phyloP scores from a whole-genome alignment of 2,888 invertebrate species.

The Ichneumon xanthorius region DNA sequence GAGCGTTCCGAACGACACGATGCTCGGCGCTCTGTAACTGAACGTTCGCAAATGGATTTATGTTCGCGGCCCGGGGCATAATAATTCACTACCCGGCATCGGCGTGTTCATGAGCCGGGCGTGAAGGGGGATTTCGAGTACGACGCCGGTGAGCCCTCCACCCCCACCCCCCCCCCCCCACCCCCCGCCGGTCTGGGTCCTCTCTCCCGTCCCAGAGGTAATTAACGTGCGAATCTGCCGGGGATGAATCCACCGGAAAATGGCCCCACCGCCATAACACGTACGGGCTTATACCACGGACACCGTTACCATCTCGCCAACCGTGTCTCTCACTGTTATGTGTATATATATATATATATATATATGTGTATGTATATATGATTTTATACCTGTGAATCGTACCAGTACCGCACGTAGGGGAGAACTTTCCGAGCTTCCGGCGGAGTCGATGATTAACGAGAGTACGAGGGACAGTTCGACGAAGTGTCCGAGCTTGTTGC shows the following conservation, averaged over 20 bases:
- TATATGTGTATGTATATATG: not conserved
- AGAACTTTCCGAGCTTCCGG: constrained; percentile 19
- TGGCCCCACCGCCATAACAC: constrained; percentile 52
- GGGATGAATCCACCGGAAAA: constrained; percentile 67
- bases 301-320: constrained; percentile 20
- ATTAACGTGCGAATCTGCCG: constrained; percentile 75
- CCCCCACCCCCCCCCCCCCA: not conserved
- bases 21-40: constrained; percentile 70
- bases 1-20: constrained; percentile 65
- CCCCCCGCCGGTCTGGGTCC: constrained; percentile 2
- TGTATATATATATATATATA: not conserved
- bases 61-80: constrained; percentile 67
- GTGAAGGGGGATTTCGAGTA: constrained; percentile 55
- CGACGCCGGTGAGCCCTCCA: constrained; percentile 50
- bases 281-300: constrained; percentile 35
- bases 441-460: constrained; percentile 15
- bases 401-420: not conserved
- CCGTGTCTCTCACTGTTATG: constrained; percentile 7
- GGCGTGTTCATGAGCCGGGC: constrained; percentile 71
- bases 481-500: constrained; percentile 13
- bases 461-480: not conserved
- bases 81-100: constrained; percentile 75
- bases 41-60: constrained; percentile 77
- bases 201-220: constrained; percentile 65
- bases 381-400: constrained; percentile 2